Evolutionary conservation across 2,888 invertebrate species (phyloP), one percentile per base, ranked within the genome.

Genomic region (Elmis aenea): DNA sequence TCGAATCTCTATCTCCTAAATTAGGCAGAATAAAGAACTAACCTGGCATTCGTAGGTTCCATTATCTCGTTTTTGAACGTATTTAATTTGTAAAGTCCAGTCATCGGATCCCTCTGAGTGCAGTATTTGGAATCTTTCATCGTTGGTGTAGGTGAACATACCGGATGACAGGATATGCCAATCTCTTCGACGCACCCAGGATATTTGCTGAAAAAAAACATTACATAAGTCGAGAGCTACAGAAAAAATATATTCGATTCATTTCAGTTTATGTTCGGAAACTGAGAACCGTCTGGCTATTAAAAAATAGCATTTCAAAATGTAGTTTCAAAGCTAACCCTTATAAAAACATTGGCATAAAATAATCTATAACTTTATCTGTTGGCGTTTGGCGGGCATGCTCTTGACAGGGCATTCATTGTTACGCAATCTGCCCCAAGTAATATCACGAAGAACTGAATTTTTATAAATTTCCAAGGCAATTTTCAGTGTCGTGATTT

Each of bases 21-120:
- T n/a, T n/a, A n/a, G n/a, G n/a, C n/a, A n/a, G n/a, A n/a, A n/a
- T n/a, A n/a, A n/a, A n/a, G n/a, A n/a, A 56, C 67, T 72, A 70
- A 92, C 91, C 83, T 92, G 91, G 69, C 91, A 91, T 67, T 90
- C 90, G 71, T 93, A 93, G 45, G 89, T 88, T 54, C 93, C 93
- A 64, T 90, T 91, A 73, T 93, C 92, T 61, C 91, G 76, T 61
- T 86, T 87, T 70, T 92, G 90, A 50, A 92, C 90, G 70, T 88
- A 93, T 71, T 92, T 92, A 69, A 93, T 90, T 73, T 92, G 91
- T 52, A 93, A 74, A 31, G 88, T 90, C 92, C 92, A 93, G 71
- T 91, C 91, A 67, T 92, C 91, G 16, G 89, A 85, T 33, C 89
- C 87, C 62, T 92, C 89, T 48, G 82, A 77, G 70, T 92, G 92